Percentiles rank a stretch among this genome's conserved stretches.
Conservation (phyloP, 2,797 vertebrate genomes). For the Chaunax sp. region DNA sequence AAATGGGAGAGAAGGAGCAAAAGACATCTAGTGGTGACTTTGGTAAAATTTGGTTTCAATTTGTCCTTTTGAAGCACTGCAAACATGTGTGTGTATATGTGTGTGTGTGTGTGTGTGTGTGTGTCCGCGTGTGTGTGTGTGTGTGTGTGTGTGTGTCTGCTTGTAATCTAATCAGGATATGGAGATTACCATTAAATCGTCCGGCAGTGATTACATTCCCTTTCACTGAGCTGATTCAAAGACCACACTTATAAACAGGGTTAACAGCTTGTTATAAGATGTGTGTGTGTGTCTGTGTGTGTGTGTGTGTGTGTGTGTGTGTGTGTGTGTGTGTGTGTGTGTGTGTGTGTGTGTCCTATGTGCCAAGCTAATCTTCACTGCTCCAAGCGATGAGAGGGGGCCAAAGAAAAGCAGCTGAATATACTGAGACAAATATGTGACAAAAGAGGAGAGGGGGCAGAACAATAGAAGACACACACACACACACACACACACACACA, state of each 20-base stretch:
- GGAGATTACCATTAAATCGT: conserved; percentile 84
- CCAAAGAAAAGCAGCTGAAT: conserved; percentile 64
- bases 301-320: conserved; percentile 49
- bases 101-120: not conserved
- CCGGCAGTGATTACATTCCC: conserved; percentile 81
- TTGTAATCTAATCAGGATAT: conserved; percentile 84
- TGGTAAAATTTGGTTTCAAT: conserved; percentile 3
- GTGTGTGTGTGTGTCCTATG: conserved; percentile 28
- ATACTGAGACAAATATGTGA: conserved; percentile 74
- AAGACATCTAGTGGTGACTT: conserved; percentile 4
- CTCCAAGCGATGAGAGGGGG: conserved; percentile 69
- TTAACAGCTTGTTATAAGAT: conserved; percentile 85
- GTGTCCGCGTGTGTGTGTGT: not conserved
- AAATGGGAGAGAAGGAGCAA: not conserved
- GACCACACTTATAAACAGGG: conserved; percentile 81
- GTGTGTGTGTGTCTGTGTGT: conserved; percentile 54
- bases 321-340: conserved; percentile 39
- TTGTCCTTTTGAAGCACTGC: conserved; percentile 5
- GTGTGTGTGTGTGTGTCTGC: conserved; percentile 19
- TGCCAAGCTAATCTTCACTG: conserved; percentile 77
- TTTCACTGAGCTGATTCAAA: conserved; percentile 81
- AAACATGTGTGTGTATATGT: not conserved
- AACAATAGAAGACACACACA: conserved; percentile 36
- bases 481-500: conserved; percentile 4
- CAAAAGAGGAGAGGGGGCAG: conserved; percentile 37